These are phyloP conservation scores for Orthosia cruda DNA, from an alignment of 2,888 invertebrate genomes.

Conservation along the genomic window DNA sequence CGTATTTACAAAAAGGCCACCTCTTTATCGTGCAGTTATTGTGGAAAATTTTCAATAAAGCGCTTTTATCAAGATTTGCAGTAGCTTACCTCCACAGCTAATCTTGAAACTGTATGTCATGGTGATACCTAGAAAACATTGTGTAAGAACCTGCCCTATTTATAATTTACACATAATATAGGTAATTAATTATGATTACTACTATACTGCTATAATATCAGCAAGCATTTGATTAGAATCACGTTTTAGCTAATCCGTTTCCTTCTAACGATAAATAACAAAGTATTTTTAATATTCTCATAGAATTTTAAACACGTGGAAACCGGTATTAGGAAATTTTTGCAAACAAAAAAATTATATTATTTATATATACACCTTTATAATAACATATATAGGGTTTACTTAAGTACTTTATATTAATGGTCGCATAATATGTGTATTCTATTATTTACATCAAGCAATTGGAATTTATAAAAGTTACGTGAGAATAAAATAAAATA, in stretches of 20 bases:
- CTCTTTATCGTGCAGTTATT: not conserved
- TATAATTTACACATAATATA: not conserved
- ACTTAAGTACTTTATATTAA: slow-evolving; percentile 21
- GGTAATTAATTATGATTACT: not conserved
- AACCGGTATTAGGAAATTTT: not conserved
- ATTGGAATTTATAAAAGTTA: not conserved
- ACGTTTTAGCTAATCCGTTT: not conserved
- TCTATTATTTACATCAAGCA: not conserved
- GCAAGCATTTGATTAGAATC: slow-evolving; percentile 19
- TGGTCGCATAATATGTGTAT: not conserved
- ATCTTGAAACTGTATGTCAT: too few relatives aligned
- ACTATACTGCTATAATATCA: too few relatives aligned
- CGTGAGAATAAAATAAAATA: not conserved
- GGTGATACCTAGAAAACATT: too few relatives aligned
- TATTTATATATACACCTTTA: not conserved
- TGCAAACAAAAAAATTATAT: not conserved
- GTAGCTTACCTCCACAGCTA: not conserved
- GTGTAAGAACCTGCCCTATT: not conserved
- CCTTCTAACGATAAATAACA: not conserved
- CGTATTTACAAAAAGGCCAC: not conserved
- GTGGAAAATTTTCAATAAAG: not conserved
- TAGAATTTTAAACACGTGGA: not conserved
- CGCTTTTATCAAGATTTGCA: not conserved
- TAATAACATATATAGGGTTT: too few relatives aligned
- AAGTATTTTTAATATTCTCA: not conserved